Evolutionary conservation across 2,113 vertebrate species (phyloP).

Genomic region (Gambusia affinis): DNA sequence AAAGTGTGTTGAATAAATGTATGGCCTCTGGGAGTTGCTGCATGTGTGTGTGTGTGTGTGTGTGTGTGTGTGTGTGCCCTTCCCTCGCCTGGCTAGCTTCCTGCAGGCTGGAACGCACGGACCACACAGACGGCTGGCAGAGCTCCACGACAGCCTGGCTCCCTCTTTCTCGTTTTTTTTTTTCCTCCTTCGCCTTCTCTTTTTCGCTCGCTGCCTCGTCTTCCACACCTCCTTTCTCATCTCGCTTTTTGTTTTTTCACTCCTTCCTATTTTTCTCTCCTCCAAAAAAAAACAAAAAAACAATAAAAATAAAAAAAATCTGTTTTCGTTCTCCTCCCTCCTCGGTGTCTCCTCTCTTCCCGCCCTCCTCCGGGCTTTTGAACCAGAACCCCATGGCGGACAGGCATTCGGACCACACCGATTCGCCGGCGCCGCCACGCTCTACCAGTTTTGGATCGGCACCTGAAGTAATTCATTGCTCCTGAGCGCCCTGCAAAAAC

Average conservation of each 20-base stretch:
- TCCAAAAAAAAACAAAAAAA: too few relatives aligned
- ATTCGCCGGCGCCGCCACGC: conserved; percentile 16
- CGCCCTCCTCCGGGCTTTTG: conserved; percentile 10
- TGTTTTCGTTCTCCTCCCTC: conserved; percentile 31
- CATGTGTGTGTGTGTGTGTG: conserved; percentile 1
- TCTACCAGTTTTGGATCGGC: conserved; percentile 64
- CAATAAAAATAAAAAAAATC: conserved; percentile 9
- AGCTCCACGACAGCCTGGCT: conserved; percentile 79
- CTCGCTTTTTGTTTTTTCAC: conserved; percentile 40
- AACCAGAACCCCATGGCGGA: conserved; percentile 61
- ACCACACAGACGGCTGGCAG: conserved; percentile 85
- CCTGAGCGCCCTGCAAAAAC: conserved; percentile 65
- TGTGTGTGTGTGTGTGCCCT: conserved; percentile 52
- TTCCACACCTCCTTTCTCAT: conserved; percentile 43
- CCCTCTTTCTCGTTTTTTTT: conserved; percentile 59
- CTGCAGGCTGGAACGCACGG: conserved; percentile 80
- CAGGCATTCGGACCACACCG: conserved; percentile 59
- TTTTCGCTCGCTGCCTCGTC: conserved; percentile 52
- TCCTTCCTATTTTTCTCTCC: conserved; percentile 12
- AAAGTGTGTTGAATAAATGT: conserved; percentile 68
- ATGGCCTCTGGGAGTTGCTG: conserved; percentile 60
- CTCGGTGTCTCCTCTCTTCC: conserved; percentile 18
- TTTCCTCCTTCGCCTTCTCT: conserved; percentile 50
- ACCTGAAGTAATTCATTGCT: conserved; percentile 81
- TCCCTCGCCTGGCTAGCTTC: conserved; percentile 78